phyloP scores from a whole-genome alignment of 2,888 invertebrate species.

The Agrochola lychnidis region DNA sequence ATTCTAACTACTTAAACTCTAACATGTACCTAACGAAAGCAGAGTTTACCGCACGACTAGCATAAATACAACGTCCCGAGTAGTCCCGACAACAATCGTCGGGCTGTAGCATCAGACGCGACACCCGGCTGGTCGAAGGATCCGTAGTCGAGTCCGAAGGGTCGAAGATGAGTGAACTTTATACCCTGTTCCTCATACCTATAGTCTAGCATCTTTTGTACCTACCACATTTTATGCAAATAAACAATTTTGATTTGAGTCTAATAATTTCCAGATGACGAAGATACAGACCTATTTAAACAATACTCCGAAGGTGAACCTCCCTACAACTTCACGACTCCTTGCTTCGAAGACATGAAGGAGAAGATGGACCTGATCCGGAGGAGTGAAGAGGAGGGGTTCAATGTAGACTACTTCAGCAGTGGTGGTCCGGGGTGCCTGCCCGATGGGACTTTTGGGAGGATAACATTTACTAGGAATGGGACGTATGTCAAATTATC shows the following conservation, averaged over 20 bases:
- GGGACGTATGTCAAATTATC: slow-evolving; percentile 74
- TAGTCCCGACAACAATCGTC: too few relatives aligned
- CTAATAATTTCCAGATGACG: slow-evolving; percentile 73
- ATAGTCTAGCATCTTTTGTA: neutral
- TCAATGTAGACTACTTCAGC: slow-evolving; percentile 78
- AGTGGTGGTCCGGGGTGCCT: slow-evolving; percentile 74
- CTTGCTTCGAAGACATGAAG: slow-evolving; percentile 76
- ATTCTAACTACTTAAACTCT: too few relatives aligned
- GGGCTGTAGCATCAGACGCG: too few relatives aligned
- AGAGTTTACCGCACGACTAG: too few relatives aligned
- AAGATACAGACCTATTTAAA: slow-evolving; percentile 77
- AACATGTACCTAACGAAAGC: too few relatives aligned
- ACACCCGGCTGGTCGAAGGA: too few relatives aligned
- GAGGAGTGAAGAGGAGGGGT: slow-evolving; percentile 79
- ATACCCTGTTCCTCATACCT: too few relatives aligned
- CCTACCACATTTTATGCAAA: neutral
- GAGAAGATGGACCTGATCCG: slow-evolving; percentile 70
- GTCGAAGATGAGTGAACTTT: too few relatives aligned
- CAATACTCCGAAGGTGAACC: slow-evolving; percentile 71
- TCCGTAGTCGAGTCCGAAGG: too few relatives aligned
- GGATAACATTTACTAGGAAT: slow-evolving; percentile 70
- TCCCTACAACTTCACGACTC: slow-evolving; percentile 82
- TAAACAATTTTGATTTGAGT: neutral
- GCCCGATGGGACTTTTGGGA: slow-evolving; percentile 83
- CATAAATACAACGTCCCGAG: too few relatives aligned